These are phyloP conservation scores for Spialia ferax DNA, from an alignment of 2,888 invertebrate species.

Conservation along the genomic window DNA sequence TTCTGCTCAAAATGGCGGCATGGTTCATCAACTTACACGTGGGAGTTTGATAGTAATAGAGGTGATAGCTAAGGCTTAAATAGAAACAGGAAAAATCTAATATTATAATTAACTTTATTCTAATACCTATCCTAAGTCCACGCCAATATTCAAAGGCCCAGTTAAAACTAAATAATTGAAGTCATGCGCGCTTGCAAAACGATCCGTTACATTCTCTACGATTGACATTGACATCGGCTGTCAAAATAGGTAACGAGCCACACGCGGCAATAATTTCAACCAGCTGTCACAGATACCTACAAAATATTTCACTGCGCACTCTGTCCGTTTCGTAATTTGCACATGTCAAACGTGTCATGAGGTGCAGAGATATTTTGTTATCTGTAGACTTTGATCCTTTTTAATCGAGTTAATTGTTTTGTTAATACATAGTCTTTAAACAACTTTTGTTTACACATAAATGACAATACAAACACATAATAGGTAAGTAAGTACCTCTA, in stretches of 20 bases:
- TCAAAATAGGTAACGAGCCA: conserved; percentile 68
- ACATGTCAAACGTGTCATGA: neutral
- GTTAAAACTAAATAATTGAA: neutral
- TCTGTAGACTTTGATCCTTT: conserved; percentile 6
- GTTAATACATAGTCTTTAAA: neutral
- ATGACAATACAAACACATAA: no score
- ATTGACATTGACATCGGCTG: conserved; percentile 72
- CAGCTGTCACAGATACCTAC: conserved; percentile 12
- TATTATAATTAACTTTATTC: no score
- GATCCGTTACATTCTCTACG: conserved; percentile 44
- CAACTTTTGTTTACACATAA: neutral
- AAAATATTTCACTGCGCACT: neutral
- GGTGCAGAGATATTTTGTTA: conserved; percentile 1
- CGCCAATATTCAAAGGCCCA: neutral
- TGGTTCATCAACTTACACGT: no score
- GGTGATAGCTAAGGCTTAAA: no score
- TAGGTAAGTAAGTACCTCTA: no score
- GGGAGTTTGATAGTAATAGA: no score
- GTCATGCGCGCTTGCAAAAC: conserved; percentile 36
- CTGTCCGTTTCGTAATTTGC: neutral
- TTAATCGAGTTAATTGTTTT: neutral
- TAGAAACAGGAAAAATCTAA: no score
- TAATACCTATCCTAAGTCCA: no score
- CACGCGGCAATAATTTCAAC: conserved; percentile 54
- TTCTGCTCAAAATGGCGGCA: neutral